Evolutionary conservation across 1,140 invertebrate genomes (phyloP).

Genomic region (Scylla paramamosain): DNA sequence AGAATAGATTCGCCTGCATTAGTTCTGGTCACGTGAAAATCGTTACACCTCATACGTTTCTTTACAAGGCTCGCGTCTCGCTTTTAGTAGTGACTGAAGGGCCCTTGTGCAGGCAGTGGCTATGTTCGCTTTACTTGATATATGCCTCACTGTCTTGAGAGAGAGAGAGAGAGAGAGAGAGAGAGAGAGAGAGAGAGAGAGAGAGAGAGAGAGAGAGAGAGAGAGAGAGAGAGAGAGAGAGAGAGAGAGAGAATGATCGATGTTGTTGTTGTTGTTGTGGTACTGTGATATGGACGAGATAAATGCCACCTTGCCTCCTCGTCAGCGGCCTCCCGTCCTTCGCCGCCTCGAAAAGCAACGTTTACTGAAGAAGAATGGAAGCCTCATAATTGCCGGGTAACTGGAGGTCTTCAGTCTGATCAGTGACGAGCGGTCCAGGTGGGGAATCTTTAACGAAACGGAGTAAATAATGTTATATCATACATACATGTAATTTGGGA

Average conservation of each 20-base stretch:
- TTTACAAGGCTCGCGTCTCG: too few relatives aligned
- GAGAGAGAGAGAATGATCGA: not conserved
- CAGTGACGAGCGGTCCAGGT: too few relatives aligned
- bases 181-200: constrained; percentile 38
- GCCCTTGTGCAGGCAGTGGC: too few relatives aligned
- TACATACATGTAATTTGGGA: too few relatives aligned
- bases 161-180: not conserved
- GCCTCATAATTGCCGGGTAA: not conserved
- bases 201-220: constrained; percentile 41
- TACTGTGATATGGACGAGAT: not conserved
- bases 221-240: constrained; percentile 16
- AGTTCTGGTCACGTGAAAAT: too few relatives aligned
- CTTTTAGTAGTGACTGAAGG: too few relatives aligned
- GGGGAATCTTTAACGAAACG: too few relatives aligned
- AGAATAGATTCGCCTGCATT: too few relatives aligned
- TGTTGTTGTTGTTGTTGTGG: not conserved
- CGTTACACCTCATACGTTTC: too few relatives aligned
- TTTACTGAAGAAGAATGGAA: constrained; percentile 9
- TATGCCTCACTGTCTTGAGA: not conserved
- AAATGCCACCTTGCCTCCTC: not conserved
- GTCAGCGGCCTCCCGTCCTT: not conserved
- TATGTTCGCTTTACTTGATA: too few relatives aligned
- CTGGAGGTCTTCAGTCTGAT: not conserved
- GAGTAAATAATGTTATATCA: too few relatives aligned
- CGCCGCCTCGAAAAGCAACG: not conserved